Percentiles rank a stretch among this genome's conserved stretches.
phyloP scores from a whole-genome alignment of 2,113 vertebrate species.

The Semicossyphus pulcher region DNA sequence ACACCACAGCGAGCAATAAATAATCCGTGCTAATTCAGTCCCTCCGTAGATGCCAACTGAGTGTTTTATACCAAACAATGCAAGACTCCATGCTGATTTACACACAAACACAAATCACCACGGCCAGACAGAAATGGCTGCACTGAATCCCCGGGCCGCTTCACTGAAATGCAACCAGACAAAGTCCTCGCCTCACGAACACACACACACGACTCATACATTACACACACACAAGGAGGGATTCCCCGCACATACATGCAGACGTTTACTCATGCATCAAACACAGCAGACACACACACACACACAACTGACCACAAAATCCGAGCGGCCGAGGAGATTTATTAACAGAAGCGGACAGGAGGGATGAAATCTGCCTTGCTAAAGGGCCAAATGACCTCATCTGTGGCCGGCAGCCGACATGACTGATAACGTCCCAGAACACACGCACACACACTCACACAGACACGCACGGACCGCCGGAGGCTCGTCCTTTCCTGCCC shows the following conservation, averaged over 20 bases:
- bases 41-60: constrained; percentile 38
- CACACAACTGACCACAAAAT: constrained; percentile 43
- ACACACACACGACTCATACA: neutral
- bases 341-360: constrained; percentile 66
- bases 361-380: constrained; percentile 70
- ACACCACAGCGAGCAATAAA: constrained; percentile 47
- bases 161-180: constrained; percentile 58
- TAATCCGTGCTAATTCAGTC: constrained; percentile 58
- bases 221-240: constrained; percentile 41
- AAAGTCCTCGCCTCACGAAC: constrained; percentile 41
- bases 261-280: neutral
- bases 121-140: constrained; percentile 28
- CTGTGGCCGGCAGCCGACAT: constrained; percentile 66
- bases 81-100: constrained; percentile 39
- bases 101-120: constrained; percentile 16
- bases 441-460: constrained; percentile 28
- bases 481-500: constrained; percentile 56
- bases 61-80: constrained; percentile 63
- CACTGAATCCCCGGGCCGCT: constrained; percentile 35
- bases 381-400: constrained; percentile 74
- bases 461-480: constrained; percentile 15
- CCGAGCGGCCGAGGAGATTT: constrained; percentile 41
- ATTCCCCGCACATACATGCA: constrained; percentile 55
- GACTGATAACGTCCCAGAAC: constrained; percentile 63
- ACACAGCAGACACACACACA: constrained; percentile 8